Evolutionary conservation across 2,797 vertebrate genomes (phyloP), one percentile per base, ranked within the genome.

Genomic region (Leptoclinus maculatus): DNA sequence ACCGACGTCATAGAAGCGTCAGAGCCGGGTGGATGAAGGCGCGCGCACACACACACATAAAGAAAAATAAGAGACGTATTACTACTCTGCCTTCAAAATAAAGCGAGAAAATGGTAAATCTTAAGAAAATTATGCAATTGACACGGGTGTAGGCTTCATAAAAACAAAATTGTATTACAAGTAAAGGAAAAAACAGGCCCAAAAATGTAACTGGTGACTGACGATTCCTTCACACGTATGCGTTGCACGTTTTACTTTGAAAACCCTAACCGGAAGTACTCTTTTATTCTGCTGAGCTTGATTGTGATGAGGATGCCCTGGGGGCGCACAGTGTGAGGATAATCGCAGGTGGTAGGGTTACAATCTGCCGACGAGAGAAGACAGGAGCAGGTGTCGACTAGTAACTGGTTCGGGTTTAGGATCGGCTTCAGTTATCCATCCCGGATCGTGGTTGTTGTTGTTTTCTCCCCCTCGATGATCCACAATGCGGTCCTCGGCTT

Each of bases 301-400:
- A 69, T 2, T 8, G n/a, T 62, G 69, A 51, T 25, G 83, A 82
- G 60, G 49, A 74, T 51, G 47, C 59, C 19, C 38, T 0, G 66
- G 57, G 75, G 88, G 88, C 83, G 87, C 80, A 41, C 85, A 73
- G 65, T 82, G 71, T 56, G 81, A 76, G 83, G 87, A 86, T 90
- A 90, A 89, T 83, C 89, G 87, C 92, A 93, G 93, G 93, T 94
- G 91, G 87, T 73, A 16, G 74, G 83, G 68, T 34, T 53, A 60
- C 80, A 75, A 84, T 87, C 83, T 70, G 62, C 64, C 29, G 57
- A 49, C 69, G 5, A 71, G 67, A 66, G 38, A 41, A 71, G 25
- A 64, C 12, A 43, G 56, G 32, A 73, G 78, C 88, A 67, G 71
- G 72, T 87, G 79, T 53, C 11, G 2, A 9, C 13, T 29, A 7